Evolutionary conservation across 2,797 vertebrate genomes (phyloP).

Genomic region (Hemibagrus guttatus): DNA sequence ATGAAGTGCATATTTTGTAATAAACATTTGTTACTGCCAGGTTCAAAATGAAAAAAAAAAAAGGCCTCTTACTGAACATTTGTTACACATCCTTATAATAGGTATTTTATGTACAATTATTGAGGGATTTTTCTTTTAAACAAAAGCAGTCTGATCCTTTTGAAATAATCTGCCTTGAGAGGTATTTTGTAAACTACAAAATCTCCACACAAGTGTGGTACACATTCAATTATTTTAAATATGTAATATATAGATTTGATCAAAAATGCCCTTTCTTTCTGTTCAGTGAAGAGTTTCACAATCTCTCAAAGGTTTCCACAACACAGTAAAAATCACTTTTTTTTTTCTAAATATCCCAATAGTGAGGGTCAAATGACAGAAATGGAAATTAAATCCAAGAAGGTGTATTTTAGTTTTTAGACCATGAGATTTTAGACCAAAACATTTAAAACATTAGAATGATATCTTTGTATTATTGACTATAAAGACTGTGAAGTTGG

Average conservation of each 20-base stretch:
- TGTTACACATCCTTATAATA: not conserved
- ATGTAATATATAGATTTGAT: not conserved
- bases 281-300: not conserved
- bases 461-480: not conserved
- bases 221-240: not conserved
- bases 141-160: too few relatives aligned
- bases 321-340: not conserved
- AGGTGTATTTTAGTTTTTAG: not conserved
- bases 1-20: not conserved
- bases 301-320: not conserved
- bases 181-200: not conserved
- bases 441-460: too few relatives aligned
- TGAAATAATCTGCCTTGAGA: too few relatives aligned
- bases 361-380: not conserved
- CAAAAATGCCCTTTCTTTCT: not conserved
- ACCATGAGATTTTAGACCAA: too few relatives aligned
- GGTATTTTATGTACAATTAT: not conserved
- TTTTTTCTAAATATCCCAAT: not conserved
- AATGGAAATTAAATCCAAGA: not conserved
- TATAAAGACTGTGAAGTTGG: not conserved
- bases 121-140: not conserved
- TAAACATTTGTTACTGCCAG: not conserved
- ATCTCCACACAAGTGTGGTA: not conserved
- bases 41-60: too few relatives aligned
- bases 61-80: too few relatives aligned